Conservation (phyloP, 2,113 vertebrate species). For the Paracanthobrama guichenoti region DNA sequence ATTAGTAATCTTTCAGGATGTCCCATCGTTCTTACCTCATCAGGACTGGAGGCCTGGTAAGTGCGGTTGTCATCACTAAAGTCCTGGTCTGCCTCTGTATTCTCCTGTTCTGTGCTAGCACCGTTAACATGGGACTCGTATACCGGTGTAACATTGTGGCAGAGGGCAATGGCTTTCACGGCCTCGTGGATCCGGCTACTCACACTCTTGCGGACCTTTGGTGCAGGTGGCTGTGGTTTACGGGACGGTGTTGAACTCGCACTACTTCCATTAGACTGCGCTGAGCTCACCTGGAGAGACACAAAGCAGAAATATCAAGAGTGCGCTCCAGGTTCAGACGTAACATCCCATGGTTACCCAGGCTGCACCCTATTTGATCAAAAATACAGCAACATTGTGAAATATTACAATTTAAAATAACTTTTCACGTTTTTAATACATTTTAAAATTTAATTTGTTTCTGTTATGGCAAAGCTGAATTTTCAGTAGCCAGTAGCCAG, state of each 20-base stretch:
- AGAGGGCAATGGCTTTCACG: conserved; percentile 92
- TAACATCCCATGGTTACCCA: background rate
- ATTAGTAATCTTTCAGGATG: background rate
- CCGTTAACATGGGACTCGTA: conserved; percentile 80
- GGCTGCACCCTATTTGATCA: background rate
- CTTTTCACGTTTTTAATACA: background rate
- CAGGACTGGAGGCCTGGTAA: conserved; percentile 97
- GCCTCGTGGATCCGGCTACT: conserved; percentile 92
- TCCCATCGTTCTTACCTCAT: conserved; percentile 80
- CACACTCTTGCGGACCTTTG: conserved; percentile 93
- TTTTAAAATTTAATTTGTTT: no score
- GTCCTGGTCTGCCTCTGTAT: conserved; percentile 91
- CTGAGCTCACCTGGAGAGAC: conserved; percentile 62
- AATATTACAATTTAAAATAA: background rate
- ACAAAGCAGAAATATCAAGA: background rate
- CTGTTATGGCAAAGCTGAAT: background rate
- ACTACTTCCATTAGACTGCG: conserved; percentile 68
- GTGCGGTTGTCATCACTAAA: conserved; percentile 92
- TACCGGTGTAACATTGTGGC: conserved; percentile 95
- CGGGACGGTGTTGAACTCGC: conserved; percentile 71
- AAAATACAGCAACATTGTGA: background rate
- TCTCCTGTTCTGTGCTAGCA: conserved; percentile 79
- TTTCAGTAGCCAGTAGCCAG: background rate
- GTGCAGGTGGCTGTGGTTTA: conserved; percentile 76
- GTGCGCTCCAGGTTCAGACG: background rate